phyloP scores from a whole-genome alignment of 2,888 invertebrate species.

The Cephus pulcher region DNA sequence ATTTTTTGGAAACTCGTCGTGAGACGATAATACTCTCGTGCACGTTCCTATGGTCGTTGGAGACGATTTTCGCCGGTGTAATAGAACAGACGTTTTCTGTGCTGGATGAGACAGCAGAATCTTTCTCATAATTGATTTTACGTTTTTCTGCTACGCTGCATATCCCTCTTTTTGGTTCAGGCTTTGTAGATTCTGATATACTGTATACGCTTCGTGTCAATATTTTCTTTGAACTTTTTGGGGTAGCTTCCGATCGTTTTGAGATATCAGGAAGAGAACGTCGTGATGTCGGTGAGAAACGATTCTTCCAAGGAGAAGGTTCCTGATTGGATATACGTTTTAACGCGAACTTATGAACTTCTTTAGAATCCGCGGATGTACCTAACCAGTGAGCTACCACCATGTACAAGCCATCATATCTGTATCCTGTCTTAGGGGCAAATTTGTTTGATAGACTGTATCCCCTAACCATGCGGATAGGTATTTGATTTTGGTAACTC shows the following conservation, averaged over 20 bases:
- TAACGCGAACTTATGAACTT: conserved; percentile 54
- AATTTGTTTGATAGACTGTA: conserved; percentile 53
- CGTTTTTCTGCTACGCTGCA: not conserved
- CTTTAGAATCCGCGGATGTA: conserved; percentile 32
- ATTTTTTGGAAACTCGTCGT: conserved; percentile 44
- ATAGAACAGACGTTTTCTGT: conserved; percentile 14
- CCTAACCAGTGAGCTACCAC: conserved; percentile 56
- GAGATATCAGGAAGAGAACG: not conserved
- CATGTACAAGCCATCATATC: conserved; percentile 59
- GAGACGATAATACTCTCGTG: conserved; percentile 42
- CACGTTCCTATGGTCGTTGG: conserved; percentile 22
- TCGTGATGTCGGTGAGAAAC: not conserved
- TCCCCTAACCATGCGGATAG: conserved; percentile 56
- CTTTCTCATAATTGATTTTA: not conserved
- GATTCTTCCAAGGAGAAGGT: conserved; percentile 39
- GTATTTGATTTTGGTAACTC: conserved; percentile 54
- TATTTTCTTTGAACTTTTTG: not conserved
- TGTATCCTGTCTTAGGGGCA: conserved; percentile 60
- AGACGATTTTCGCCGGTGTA: conserved; percentile 9
- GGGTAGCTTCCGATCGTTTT: not conserved
- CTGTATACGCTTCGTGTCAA: not conserved
- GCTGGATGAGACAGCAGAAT: not conserved
- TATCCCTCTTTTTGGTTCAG: not conserved
- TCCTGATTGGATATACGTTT: conserved; percentile 48
- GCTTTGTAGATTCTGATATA: not conserved